Evolutionary conservation across 2,888 invertebrate species (phyloP).

Genomic region (Agonopterix heracliana): DNA sequence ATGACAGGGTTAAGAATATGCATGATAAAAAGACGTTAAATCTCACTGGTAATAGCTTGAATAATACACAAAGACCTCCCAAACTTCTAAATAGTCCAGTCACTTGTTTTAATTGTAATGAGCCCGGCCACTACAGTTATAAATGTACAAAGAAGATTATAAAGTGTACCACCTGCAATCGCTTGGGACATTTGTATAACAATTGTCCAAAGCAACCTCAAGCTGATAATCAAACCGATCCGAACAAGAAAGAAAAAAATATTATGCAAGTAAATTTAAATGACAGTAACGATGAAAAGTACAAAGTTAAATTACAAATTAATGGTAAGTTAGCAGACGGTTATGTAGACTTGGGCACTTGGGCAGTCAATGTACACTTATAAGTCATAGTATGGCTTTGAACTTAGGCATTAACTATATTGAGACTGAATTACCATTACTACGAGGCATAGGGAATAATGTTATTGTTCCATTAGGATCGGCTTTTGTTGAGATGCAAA

Average conservation of each 20-base stretch:
- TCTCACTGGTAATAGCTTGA: no score
- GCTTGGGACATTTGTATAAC: slow-evolving; percentile 2
- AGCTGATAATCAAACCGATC: neutral
- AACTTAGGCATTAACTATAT: neutral
- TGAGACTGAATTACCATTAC: slow-evolving; percentile 2
- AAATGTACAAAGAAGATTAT: slow-evolving; percentile 5
- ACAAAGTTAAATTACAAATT: slow-evolving; percentile 4
- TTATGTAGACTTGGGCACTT: slow-evolving; percentile 15
- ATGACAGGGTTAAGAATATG: neutral
- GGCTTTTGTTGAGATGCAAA: neutral
- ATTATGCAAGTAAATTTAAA: neutral
- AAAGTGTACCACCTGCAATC: slow-evolving; percentile 4
- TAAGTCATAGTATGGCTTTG: slow-evolving; percentile 1
- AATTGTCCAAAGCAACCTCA: neutral
- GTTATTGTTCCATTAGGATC: slow-evolving; percentile 3
- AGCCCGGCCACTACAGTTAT: slow-evolving; percentile 3
- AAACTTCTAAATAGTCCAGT: neutral
- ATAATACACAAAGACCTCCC: no score
- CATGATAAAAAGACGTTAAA: neutral
- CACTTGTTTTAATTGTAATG: slow-evolving; percentile 5
- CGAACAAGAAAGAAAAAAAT: neutral
- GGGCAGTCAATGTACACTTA: slow-evolving; percentile 14
- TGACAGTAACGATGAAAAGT: slow-evolving; percentile 7
- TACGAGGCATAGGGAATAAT: slow-evolving; percentile 10
- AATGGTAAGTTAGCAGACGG: slow-evolving; percentile 3